Evolutionary conservation across 2,888 invertebrate species (phyloP), one percentile per base, ranked within the genome.

Genomic region (Trimorus sp.): DNA sequence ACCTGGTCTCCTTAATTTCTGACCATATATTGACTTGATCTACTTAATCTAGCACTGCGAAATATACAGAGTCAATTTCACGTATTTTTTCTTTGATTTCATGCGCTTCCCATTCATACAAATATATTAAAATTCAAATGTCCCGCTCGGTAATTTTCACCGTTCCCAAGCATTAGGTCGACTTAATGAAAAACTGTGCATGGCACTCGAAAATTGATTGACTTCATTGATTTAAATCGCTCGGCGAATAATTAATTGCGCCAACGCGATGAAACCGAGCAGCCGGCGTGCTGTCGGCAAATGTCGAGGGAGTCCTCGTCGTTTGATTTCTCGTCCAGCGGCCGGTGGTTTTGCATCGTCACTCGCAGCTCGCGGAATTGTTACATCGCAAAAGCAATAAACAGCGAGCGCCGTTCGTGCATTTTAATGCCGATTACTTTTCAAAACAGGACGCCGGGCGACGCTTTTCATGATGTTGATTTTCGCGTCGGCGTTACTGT

Each of bases 321-420:
- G 60, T 68, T 79, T 68, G 78, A 68, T 68, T 79, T 54, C 62
- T 69, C 68, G 49, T 76, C 69, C 40, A 56, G 48, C 56, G 60
- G 48, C 40, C 7, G 68, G 68, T 60, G 66, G 62, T 75, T 69
- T 80, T 40, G 70, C 68, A 59, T 60, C 49, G 54, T 48, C 59
- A 68, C 45, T 56, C 66, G 65, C 54, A 40, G 56, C 51, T 15
- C 60, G 42, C 49, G 15, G 58, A 63, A 75, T 63, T 75, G 69
- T 79, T 65, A 75, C 58, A 59, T 26, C 51, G 48, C 56, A 75
- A 71, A 76, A 80, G 66, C 76, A 66, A 76, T 76, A 80, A 74
- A 77, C 56, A 40, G 6, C 26, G 59, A 66, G 48, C 48, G 40
- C 45, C 74, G 59, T 60, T 70, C 53, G 62, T 68, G 69, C 68